Percentiles rank a stretch among this genome's conserved stretches.
These are phyloP conservation scores for Molossus molossus DNA, from an alignment of 2,797 vertebrate species.

Conservation along the genomic window DNA sequence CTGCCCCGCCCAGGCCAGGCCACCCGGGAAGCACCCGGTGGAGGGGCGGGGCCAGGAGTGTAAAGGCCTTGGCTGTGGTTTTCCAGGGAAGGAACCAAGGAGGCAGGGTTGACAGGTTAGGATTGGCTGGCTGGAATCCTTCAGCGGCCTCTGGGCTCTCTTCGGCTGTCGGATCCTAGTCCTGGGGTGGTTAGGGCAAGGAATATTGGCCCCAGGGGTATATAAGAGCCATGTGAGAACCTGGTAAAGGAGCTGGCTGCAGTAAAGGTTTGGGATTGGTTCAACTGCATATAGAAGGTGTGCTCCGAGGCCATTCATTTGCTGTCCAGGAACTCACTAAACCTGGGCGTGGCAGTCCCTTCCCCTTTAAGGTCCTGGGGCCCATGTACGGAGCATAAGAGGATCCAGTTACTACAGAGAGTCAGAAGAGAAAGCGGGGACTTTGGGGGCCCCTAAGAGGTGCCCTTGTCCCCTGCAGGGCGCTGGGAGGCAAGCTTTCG, in stretches of 20 bases:
- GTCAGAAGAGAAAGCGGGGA: accelerated
- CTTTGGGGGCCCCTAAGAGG: neutral
- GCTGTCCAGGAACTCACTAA: neutral
- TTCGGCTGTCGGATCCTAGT: accelerated
- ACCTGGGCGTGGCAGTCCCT: neutral
- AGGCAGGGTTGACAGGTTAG: neutral
- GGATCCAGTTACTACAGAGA: too few relatives aligned
- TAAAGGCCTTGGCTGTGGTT: neutral
- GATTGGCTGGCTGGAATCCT: neutral
- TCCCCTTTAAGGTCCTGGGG: neutral
- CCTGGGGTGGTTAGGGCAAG: neutral
- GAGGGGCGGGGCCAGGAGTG: accelerated
- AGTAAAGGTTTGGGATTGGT: neutral
- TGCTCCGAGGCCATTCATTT: neutral
- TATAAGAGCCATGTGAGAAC: neutral
- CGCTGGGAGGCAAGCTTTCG: accelerated
- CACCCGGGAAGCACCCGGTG: neutral
- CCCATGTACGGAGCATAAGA: neutral
- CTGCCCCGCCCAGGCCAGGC: accelerated
- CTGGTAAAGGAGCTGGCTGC: neutral
- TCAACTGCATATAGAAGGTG: neutral
- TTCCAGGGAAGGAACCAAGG: neutral
- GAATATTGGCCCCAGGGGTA: accelerated
- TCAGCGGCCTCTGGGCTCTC: neutral
- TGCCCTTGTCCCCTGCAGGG: neutral